Percentiles rank a stretch among this genome's conserved stretches.
These are phyloP conservation scores for Narcine bancroftii DNA, from an alignment of 2,113 vertebrate genomes.

Conservation along the genomic window DNA sequence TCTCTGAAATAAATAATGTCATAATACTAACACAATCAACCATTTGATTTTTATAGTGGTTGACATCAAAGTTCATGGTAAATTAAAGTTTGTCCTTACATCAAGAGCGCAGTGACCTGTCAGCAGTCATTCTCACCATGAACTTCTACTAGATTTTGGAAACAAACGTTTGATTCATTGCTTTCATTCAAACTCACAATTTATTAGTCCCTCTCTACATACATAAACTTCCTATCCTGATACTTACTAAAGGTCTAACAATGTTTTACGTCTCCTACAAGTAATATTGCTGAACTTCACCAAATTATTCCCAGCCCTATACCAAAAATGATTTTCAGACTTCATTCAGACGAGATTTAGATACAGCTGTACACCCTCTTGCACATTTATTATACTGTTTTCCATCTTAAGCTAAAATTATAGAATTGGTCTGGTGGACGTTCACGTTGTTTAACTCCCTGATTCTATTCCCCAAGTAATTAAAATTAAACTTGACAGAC, in stretches of 20 bases:
- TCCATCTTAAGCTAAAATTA: not conserved
- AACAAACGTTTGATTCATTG: not conserved
- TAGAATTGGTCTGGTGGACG: not conserved
- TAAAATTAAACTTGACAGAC: not conserved
- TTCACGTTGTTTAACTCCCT: not conserved
- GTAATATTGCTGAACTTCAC: not conserved
- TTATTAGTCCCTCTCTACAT: not conserved
- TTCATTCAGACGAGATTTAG: not conserved
- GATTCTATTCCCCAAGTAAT: constrained; percentile 3
- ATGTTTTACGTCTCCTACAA: not conserved
- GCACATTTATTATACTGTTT: not conserved
- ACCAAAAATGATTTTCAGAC: not conserved
- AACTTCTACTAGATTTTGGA: not conserved
- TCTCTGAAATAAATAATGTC: not conserved
- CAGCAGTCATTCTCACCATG: not conserved
- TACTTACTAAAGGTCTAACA: not conserved
- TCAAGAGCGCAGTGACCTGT: not conserved
- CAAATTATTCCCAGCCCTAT: not conserved
- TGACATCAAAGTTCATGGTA: not conserved
- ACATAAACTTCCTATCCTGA: not conserved
- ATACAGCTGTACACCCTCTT: not conserved
- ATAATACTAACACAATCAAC: not conserved
- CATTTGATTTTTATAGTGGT: not conserved
- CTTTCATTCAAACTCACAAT: not conserved
- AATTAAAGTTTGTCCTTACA: not conserved